Percentiles rank a stretch among this genome's conserved stretches.
phyloP scores from a whole-genome alignment of 1,140 invertebrate genomes.

The Cotesia vestalis region DNA sequence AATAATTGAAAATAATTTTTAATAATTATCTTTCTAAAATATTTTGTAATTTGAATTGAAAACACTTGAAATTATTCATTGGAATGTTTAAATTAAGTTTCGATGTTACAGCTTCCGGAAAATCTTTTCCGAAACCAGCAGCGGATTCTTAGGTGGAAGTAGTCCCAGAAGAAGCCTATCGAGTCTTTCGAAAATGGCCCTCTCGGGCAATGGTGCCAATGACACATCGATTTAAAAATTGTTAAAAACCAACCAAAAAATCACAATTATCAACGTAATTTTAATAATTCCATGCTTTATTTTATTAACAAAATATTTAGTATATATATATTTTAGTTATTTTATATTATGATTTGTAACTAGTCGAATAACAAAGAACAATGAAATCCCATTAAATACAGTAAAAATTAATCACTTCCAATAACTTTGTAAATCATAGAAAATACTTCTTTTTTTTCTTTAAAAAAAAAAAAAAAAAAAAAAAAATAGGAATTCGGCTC shows the following conservation, averaged over 20 bases:
- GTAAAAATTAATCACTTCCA: no score
- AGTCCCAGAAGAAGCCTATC: constrained; percentile 77
- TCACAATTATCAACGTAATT: neutral
- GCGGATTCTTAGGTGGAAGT: constrained; percentile 68
- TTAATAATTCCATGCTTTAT: no score
- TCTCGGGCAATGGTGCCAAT: constrained; percentile 68
- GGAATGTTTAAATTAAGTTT: constrained; percentile 6
- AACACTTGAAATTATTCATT: neutral
- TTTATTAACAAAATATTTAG: no score
- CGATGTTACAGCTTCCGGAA: constrained; percentile 72
- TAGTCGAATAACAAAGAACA: no score
- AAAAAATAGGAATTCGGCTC: no score
- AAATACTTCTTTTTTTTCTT: no score
- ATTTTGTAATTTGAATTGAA: neutral
- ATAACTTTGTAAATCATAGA: no score
- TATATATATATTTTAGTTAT: no score
- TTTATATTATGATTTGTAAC: no score
- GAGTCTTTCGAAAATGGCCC: constrained; percentile 76
- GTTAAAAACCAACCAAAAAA: neutral
- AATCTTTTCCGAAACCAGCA: constrained; percentile 73
- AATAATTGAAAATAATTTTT: constrained; percentile 65
- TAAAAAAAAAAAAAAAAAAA: no score
- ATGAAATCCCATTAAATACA: no score
- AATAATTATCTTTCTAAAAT: neutral
- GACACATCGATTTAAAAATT: constrained; percentile 47